Percentiles rank a stretch among this genome's conserved stretches.
Conservation (phyloP, 2,888 invertebrate species). For the Tachina fera region DNA sequence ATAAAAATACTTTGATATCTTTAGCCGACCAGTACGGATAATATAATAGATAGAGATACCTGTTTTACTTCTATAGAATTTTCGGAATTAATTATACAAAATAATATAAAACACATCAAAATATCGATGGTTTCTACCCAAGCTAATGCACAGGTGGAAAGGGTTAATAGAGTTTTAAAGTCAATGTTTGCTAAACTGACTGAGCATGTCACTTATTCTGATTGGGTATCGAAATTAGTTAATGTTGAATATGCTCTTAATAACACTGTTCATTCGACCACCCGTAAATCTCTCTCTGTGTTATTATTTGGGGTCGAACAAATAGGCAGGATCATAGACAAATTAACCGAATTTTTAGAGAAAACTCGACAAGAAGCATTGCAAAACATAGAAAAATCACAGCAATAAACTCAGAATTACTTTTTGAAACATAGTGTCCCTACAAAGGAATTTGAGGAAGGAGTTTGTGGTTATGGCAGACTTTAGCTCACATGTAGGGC, state of each 20-base stretch:
- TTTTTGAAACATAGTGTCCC: slow-evolving; percentile 31
- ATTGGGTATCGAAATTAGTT: slow-evolving; percentile 33
- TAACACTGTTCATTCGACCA: slow-evolving; percentile 25
- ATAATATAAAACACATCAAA: slow-evolving; percentile 34
- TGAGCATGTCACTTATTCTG: slow-evolving; percentile 3
- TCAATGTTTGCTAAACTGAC: slow-evolving; percentile 34
- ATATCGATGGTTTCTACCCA: slow-evolving; percentile 34
- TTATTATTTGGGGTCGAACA: slow-evolving; percentile 28
- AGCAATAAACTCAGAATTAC: slow-evolving; percentile 17
- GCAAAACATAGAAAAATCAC: neutral
- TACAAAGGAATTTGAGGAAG: slow-evolving; percentile 33
- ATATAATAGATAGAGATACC: too few species aligned
- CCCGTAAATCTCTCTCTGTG: slow-evolving; percentile 13
- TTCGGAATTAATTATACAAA: slow-evolving; percentile 22
- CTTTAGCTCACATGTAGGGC: slow-evolving; percentile 37
- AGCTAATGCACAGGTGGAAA: slow-evolving; percentile 56
- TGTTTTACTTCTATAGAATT: neutral
- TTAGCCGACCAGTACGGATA: too few species aligned
- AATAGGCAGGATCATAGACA: slow-evolving; percentile 25
- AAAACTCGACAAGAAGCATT: too few species aligned
- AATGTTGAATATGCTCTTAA: slow-evolving; percentile 35
- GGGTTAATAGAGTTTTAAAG: slow-evolving; percentile 38
- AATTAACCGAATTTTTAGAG: slow-evolving; percentile 28
- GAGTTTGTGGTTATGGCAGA: slow-evolving; percentile 48
- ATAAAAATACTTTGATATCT: too few species aligned